Evolutionary conservation across 2,113 vertebrate genomes (phyloP).

Genomic region (Eulemur macaco): DNA sequence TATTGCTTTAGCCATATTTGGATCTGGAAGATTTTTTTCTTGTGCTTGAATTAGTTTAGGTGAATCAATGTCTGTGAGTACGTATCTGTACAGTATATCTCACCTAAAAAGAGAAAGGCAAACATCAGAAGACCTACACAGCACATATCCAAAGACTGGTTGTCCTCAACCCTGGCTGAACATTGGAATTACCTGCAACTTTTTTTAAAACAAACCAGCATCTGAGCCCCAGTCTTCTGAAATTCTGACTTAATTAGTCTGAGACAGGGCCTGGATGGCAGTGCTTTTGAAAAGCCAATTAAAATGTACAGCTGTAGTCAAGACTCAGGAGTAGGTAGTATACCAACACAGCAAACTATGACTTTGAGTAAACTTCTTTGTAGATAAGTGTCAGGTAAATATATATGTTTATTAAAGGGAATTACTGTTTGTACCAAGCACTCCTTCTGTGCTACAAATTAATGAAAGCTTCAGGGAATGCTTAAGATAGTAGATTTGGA

Average conservation of each 20-base stretch:
- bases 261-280: rapidly evolving
- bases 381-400: background rate
- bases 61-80: constrained; percentile 79
- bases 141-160: background rate
- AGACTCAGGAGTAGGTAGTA: background rate
- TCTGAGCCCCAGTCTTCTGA: background rate
- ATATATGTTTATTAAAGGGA: background rate
- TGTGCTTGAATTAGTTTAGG: constrained; percentile 78
- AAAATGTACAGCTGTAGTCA: background rate
- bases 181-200: background rate
- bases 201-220: background rate
- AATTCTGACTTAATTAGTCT: background rate
- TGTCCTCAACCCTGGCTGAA: background rate
- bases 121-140: background rate
- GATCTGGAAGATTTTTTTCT: constrained; percentile 73
- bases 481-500: background rate
- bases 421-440: background rate
- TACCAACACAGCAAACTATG: background rate
- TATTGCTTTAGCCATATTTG: constrained; percentile 81
- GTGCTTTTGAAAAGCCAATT: constrained; percentile 31
- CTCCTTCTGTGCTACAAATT: background rate
- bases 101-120: constrained; percentile 74
- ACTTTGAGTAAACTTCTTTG: background rate
- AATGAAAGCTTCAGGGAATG: background rate
- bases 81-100: constrained; percentile 84